Evolutionary conservation across 2,113 vertebrate genomes (phyloP), one percentile per base, ranked within the genome.

Genomic region (Lycaon pictus): DNA sequence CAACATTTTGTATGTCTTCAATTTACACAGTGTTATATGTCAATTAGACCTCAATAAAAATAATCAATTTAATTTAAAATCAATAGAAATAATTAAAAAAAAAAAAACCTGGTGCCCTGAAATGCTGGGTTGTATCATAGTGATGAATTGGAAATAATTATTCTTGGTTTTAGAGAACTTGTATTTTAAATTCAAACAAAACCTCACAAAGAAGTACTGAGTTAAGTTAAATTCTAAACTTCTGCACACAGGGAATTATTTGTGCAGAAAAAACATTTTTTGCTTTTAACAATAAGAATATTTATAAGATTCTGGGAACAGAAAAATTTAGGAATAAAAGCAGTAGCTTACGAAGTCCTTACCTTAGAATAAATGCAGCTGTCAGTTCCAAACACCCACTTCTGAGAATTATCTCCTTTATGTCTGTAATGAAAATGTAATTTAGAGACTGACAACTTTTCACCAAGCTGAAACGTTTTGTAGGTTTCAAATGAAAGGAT

Each of bases 361-460:
- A 97, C 82, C 97, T 98, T 97, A 83, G 96, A 98, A 97, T 90
- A 97, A 93, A 97, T 97, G 51, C 88, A 97, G 60, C 98, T 98
- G 11, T 98, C 97, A 69, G 88, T 98, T 98, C 93, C 96, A 97
- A 98, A 99, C 11, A 56, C 27, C 90, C 98, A 96, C 37, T 96
- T 84, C 43, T 98, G 98, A 90, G 37, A 96, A 65, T 96, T 76
- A 86, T 81, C 96, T 90, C 67, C 97, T 95, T 95, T 97, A 72
- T 85, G 71, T 93, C 96, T 98, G 93, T 63, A 98, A 97, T 51
- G 51, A 96, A 98, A 95, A 85, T n/a, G 15, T 83, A 83, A 91
- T 84, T 97, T 43, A 76, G 53, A 93, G 88, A 80, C 29, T 96
- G 86, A 67, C 27, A 63, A 23, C 43, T 96, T 95, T 97, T 94